These are phyloP conservation scores for Gallinago media DNA, from an alignment of 2,113 vertebrate genomes.

Conservation along the genomic window DNA sequence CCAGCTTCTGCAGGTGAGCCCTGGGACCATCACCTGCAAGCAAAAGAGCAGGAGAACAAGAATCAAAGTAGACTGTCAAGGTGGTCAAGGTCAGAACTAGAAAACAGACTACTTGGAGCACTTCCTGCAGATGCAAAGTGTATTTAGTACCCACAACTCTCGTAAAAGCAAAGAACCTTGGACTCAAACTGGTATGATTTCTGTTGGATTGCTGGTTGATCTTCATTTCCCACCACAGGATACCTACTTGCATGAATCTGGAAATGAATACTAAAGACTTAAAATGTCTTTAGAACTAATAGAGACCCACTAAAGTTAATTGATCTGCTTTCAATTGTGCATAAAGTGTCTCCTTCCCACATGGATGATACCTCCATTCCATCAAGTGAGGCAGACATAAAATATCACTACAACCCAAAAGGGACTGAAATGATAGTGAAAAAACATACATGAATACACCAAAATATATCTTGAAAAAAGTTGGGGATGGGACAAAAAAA, in stretches of 20 bases:
- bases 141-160: neutral
- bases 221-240: neutral
- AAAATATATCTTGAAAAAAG: neutral
- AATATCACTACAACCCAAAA: neutral
- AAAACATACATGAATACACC: neutral
- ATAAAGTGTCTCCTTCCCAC: neutral
- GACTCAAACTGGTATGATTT: neutral
- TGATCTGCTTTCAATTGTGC: neutral
- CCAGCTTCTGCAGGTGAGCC: slow-evolving; percentile 89
- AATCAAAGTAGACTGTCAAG: neutral
- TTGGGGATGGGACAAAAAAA: neutral
- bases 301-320: neutral
- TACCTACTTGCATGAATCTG: neutral
- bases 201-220: neutral
- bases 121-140: neutral
- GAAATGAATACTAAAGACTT: neutral
- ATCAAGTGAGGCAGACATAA: neutral
- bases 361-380: neutral
- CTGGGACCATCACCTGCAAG: slow-evolving; percentile 88
- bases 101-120: neutral
- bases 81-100: neutral
- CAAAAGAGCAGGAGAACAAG: neutral
- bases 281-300: neutral
- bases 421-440: neutral
- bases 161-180: neutral